phyloP scores from a whole-genome alignment of 2,797 vertebrate species.

The Sebastes trivittatus region DNA sequence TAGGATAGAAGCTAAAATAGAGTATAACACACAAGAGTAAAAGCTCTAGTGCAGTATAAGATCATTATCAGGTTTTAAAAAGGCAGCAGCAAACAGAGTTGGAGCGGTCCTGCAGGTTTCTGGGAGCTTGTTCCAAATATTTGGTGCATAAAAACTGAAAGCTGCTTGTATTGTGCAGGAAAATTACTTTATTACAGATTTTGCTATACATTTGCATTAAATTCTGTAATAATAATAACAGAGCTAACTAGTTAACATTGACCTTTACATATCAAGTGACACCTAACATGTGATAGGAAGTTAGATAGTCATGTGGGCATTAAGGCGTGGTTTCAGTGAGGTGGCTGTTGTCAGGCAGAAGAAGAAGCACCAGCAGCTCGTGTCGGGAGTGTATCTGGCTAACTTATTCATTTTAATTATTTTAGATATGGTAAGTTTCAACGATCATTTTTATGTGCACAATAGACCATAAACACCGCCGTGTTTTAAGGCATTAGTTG shows the following conservation, averaged over 20 bases:
- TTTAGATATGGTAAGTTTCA: slow-evolving; percentile 72
- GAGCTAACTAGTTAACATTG: neutral
- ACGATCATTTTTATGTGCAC: fast-evolving
- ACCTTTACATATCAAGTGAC: too few relatives aligned
- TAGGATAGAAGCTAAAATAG: too few relatives aligned
- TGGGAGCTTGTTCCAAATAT: too few relatives aligned
- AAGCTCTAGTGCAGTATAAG: too few relatives aligned
- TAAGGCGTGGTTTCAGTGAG: slow-evolving; percentile 28
- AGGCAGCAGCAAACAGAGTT: too few relatives aligned
- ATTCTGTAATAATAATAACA: neutral
- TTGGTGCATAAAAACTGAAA: too few relatives aligned
- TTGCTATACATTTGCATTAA: neutral
- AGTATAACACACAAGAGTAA: too few relatives aligned
- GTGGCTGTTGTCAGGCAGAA: slow-evolving; percentile 5
- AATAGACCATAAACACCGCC: fast-evolving
- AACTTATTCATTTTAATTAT: slow-evolving; percentile 54
- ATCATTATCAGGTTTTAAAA: too few relatives aligned
- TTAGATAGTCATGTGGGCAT: slow-evolving; percentile 8
- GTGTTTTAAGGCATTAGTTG: neutral
- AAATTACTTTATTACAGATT: neutral
- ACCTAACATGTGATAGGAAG: neutral
- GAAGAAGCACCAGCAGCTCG: neutral
- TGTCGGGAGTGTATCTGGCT: neutral
- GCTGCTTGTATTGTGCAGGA: neutral
- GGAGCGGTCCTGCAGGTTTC: too few relatives aligned